These are phyloP conservation scores for Valencia hispanica DNA, from an alignment of 2,797 vertebrate genomes.

Conservation along the genomic window DNA sequence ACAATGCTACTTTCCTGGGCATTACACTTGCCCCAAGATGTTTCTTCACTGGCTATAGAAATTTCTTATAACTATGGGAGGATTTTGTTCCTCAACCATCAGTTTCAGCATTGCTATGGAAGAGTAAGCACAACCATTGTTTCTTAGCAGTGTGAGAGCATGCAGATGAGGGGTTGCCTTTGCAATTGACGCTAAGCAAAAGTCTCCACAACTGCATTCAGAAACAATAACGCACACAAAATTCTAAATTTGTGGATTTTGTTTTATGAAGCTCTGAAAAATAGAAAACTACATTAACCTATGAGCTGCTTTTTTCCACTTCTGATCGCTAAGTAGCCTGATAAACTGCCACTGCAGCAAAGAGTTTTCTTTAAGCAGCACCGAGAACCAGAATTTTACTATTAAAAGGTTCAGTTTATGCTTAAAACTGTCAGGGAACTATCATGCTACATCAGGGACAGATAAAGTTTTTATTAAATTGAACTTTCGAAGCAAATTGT, in stretches of 20 bases:
- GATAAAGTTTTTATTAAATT: background rate
- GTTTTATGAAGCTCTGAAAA: too few relatives aligned
- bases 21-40: background rate
- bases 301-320: background rate
- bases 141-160: background rate
- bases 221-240: background rate
- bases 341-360: background rate
- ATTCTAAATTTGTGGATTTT: too few relatives aligned
- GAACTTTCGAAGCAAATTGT: background rate
- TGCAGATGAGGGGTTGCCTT: background rate
- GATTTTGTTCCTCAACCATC: background rate
- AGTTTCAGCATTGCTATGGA: background rate
- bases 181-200: background rate
- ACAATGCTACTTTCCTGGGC: background rate
- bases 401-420: background rate
- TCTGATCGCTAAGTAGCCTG: too few relatives aligned
- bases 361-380: background rate
- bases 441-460: background rate
- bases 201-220: background rate
- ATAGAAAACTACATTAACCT: too few relatives aligned
- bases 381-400: background rate
- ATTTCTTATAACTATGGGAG: background rate
- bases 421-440: background rate
- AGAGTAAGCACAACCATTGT: background rate
- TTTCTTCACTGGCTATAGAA: background rate